Base-by-base conservation (phyloP, 2,113 vertebrate genomes). In the Phasianus colchicus region DNA sequence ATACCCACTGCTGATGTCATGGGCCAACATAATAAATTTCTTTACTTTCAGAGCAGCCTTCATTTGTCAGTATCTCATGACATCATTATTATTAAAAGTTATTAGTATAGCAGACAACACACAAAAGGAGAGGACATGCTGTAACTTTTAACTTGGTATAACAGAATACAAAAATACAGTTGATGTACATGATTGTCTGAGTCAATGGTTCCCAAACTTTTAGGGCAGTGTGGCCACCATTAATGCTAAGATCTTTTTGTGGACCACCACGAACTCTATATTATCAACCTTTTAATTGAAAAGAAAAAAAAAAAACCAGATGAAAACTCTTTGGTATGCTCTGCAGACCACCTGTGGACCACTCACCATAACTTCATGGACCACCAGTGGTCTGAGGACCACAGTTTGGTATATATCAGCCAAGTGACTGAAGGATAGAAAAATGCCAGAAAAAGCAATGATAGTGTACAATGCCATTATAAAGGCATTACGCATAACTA, bases 371-470 rank as follows among this genome's bases (percentile, higher is more conserved):
- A 69, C 52, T 52, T 61, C 2, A 1, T 65, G 80, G 95, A 95
- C 95, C 93, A 96, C 96, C 93, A 90, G 66, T 90, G 88, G 90
- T 92, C 93, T 93, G 79, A 73, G 83, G 89, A 83, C 86, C 86
- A 84, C 76, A 78, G 2, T 78, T 93, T 88, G 91, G 80, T 94
- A 92, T 84, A 77, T 92, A 57, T 90, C 0, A 3, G 78, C 70
- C 88, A 71, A 95, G 55, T 63, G 86, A 90, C 88, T 95, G 55
- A 88, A 82, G 34, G 73, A 52, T 75, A 70, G 50, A 67, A 87
- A 61, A 34, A 48, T 94, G 90, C 95, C 90, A 95, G 80, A 78
- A 91, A 95, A 95, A 96, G 80, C 74, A 90, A 18, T n/a, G 43
- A 8, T 48, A 21, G 40, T 57, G 30, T 64, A 86, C 83, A 88